phyloP scores from a whole-genome alignment of 2,113 vertebrate species.

The Heliornis fulica region DNA sequence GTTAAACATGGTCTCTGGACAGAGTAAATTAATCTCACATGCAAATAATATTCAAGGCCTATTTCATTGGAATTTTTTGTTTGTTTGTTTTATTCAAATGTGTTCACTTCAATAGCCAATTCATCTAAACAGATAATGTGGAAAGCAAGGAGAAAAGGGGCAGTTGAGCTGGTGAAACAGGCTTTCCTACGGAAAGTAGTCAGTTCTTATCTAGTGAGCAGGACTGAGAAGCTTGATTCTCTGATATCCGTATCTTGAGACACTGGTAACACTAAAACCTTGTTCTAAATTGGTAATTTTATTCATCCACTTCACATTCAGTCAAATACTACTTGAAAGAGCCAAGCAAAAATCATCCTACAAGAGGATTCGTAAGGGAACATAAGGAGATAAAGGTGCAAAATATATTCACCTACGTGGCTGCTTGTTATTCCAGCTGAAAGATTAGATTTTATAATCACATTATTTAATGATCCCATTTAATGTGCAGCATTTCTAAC shows the following conservation, averaged over 20 bases:
- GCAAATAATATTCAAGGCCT: not conserved
- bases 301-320: not conserved
- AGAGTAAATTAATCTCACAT: not conserved
- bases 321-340: not conserved
- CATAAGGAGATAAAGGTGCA: not conserved
- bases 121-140: not conserved
- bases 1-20: not conserved
- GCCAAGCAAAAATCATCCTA: not conserved
- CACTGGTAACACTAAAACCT: not conserved
- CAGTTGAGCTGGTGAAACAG: not conserved
- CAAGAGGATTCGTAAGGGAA: not conserved
- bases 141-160: not conserved
- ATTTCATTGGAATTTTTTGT: not conserved
- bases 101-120: not conserved
- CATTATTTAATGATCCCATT: not conserved
- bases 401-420: not conserved
- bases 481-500: not conserved
- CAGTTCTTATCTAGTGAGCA: not conserved
- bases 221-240: not conserved
- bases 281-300: not conserved
- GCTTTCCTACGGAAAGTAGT: not conserved
- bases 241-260: not conserved
- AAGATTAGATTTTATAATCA: not conserved
- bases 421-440: not conserved
- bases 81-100: not conserved